phyloP scores from a whole-genome alignment of 2,888 invertebrate genomes.

The Dyspetes luteomarginatus region DNA sequence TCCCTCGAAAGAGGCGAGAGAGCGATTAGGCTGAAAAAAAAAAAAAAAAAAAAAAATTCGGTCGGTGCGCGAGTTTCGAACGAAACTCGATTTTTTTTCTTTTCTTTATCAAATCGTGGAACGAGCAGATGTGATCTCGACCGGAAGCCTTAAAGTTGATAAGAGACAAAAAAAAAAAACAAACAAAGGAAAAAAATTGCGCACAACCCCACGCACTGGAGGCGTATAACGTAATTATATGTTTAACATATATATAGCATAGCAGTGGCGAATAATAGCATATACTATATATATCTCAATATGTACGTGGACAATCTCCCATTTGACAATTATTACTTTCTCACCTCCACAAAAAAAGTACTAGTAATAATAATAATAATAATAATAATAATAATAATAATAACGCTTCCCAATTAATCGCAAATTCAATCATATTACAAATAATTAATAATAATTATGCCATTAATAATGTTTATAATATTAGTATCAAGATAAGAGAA shows the following conservation, averaged over 20 bases:
- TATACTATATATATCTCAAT: slow-evolving; percentile 28
- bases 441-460: slow-evolving; percentile 68
- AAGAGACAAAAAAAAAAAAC: slow-evolving; percentile 62
- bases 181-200: slow-evolving; percentile 67
- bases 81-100: slow-evolving; percentile 6
- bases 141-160: slow-evolving; percentile 13
- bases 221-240: slow-evolving; percentile 30
- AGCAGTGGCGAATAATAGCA: slow-evolving; percentile 62
- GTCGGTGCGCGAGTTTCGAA: slow-evolving; percentile 13
- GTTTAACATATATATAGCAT: slow-evolving; percentile 32
- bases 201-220: slow-evolving; percentile 41
- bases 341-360: slow-evolving; percentile 21
- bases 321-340: slow-evolving; percentile 47
- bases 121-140: slow-evolving; percentile 64
- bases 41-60: slow-evolving; percentile 20
- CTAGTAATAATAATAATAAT: slow-evolving; percentile 11
- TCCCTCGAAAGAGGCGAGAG: slow-evolving; percentile 20
- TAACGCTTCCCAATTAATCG: slow-evolving; percentile 17
- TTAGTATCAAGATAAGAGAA: slow-evolving; percentile 72
- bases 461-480: slow-evolving; percentile 66
- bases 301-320: slow-evolving; percentile 46
- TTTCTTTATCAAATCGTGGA: slow-evolving; percentile 35
- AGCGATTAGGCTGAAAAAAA: slow-evolving; percentile 24
- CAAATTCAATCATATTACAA: slow-evolving; percentile 43
- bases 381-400: slow-evolving; percentile 8